phyloP scores from a whole-genome alignment of 64 coral and sea anemone genomes.

The Pachyseris speciosa region DNA sequence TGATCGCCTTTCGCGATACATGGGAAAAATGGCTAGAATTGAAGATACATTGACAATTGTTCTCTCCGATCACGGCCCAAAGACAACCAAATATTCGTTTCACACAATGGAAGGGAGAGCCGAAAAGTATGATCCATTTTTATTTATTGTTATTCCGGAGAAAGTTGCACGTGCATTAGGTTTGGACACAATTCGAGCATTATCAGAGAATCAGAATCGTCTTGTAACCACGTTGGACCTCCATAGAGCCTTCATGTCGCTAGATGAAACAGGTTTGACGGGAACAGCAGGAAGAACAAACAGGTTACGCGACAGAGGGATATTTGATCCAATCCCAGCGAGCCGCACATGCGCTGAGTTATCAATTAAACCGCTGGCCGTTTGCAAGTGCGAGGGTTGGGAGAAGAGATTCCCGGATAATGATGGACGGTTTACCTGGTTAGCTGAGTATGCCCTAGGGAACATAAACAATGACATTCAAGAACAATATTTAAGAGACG shows the following conservation, averaged over 20 bases:
- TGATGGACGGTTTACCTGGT: slow-evolving; percentile 76
- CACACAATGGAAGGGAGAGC: slow-evolving; percentile 71
- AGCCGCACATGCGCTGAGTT: slow-evolving; percentile 85
- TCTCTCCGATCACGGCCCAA: slow-evolving; percentile 86
- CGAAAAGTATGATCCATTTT: slow-evolving; percentile 89
- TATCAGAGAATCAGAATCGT: slow-evolving; percentile 81
- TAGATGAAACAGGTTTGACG: slow-evolving; percentile 11
- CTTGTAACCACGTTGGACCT: slow-evolving; percentile 84
- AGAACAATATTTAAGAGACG: slow-evolving; percentile 58
- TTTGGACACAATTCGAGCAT: slow-evolving; percentile 27
- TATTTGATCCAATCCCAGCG: slow-evolving; percentile 66
- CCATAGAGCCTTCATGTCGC: slow-evolving; percentile 73
- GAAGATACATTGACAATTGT: slow-evolving; percentile 89
- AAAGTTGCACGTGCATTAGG: slow-evolving; percentile 59
- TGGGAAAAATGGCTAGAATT: slow-evolving; percentile 56
- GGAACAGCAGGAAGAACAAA: too few species aligned
- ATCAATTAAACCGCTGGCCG: slow-evolving; percentile 68
- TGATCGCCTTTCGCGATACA: slow-evolving; percentile 54
- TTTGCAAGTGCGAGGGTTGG: slow-evolving; percentile 94
- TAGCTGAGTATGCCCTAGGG: slow-evolving; percentile 90
- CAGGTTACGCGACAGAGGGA: slow-evolving; percentile 24
- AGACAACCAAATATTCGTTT: slow-evolving; percentile 80
- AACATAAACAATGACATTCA: slow-evolving; percentile 89
- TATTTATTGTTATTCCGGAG: slow-evolving; percentile 85
- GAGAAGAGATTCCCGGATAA: slow-evolving; percentile 80